Conservation (phyloP, 1,140 invertebrate genomes). For the Macrobrachium nipponense region DNA sequence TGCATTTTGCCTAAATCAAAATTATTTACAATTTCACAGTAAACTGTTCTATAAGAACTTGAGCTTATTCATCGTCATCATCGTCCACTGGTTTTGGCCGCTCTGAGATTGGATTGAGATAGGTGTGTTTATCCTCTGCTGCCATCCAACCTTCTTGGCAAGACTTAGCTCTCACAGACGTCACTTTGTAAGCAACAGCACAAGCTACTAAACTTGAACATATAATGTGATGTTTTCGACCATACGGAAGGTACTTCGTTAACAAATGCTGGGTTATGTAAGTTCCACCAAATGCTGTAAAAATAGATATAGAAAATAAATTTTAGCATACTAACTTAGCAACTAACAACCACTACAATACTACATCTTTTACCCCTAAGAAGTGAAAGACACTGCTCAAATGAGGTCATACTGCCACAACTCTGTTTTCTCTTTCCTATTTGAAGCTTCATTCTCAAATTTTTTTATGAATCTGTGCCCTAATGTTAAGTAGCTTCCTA, state of each 20-base stretch:
- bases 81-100: constrained; percentile 27
- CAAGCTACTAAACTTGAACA: constrained; percentile 68
- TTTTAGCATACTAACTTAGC: no score
- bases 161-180: constrained; percentile 67
- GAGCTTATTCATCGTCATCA: not conserved
- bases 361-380: no score
- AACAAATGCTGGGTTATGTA: constrained; percentile 70
- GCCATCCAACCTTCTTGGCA: constrained; percentile 72
- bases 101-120: constrained; percentile 65
- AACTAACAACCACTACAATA: no score
- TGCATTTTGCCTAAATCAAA: not conserved
- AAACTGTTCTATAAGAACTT: not conserved
- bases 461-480: no score
- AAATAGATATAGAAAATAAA: not conserved
- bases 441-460: no score
- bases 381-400: no score
- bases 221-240: constrained; percentile 68
- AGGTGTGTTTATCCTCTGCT: constrained; percentile 70
- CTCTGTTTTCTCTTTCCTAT: no score
- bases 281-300: constrained; percentile 69
- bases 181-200: constrained; percentile 67
- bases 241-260: constrained; percentile 68
- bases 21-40: not conserved
- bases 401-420: no score
- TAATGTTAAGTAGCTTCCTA: no score